Evolutionary conservation across 1,140 invertebrate species (phyloP), one percentile per base, ranked within the genome.

Genomic region (Camponotus vicinus): DNA sequence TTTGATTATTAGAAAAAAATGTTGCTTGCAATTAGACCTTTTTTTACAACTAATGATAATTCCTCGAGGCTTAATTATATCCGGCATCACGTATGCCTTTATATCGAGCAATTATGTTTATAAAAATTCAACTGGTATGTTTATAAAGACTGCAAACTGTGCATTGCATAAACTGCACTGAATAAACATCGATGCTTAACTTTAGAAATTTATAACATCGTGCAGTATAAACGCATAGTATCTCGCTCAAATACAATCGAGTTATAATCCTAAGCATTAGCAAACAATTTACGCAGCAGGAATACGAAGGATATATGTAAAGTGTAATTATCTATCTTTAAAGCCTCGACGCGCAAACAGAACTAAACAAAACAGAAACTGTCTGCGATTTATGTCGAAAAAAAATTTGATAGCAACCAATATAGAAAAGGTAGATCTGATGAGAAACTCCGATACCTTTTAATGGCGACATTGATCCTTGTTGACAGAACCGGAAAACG

Each of bases 401-500:
- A 9, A 1, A 52, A 52, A 34, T 80, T 57, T 80, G 45, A 55
- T 8, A 42, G n/a, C 18, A 2, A 13, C 1, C 15, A 27, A 6
- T 21, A 42, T 59, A 59, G 37, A 2, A 42, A 71, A 59, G 78
- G 27, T 21, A 7, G 13, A 52, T 52, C 21, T 42, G 27, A 59
- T 11, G 34, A 57, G 15, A 15, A 70, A 37, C 6, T 15, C 40
- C 8, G 40, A 71, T 8, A 11, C 11, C 11, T 59, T 59, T 77
- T 61, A 85, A 64, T 32, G 59, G 42, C 6, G 57, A 37, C 42
- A n/a, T 32, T 11, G 34, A 70, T 42, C 15, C 8, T 5, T 57
- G 52, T 61, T 55, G 89, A 73, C 79, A 86, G 73, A 89, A 76
- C n/a, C 69, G 52, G 79, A 73, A 87, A 34, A 85, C 15, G 67